Evolutionary conservation across 2,113 vertebrate species (phyloP).

Genomic region (Anguilla rostrata): DNA sequence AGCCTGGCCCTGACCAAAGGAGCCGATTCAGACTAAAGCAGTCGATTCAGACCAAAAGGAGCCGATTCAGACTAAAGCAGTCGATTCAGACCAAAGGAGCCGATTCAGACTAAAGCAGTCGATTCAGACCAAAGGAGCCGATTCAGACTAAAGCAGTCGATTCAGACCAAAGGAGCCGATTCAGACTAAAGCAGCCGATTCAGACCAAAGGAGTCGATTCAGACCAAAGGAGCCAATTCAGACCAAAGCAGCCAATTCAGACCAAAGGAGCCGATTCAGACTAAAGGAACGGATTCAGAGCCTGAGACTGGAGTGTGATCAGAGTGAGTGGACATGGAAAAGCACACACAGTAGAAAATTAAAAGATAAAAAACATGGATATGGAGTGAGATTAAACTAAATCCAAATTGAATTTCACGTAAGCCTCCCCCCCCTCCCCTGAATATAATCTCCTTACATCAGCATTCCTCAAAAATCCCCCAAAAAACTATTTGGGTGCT

Average conservation of each 20-base stretch:
- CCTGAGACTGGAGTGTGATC: background rate
- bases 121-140: no score
- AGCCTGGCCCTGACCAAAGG: no score
- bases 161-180: no score
- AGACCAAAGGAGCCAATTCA: no score
- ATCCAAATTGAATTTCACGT: background rate
- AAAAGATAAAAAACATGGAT: no score
- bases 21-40: no score
- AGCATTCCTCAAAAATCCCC: background rate
- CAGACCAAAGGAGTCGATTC: background rate
- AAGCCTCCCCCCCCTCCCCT: background rate
- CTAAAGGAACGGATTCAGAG: background rate
- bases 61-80: no score
- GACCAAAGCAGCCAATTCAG: background rate
- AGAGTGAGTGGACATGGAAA: background rate
- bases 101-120: no score
- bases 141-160: no score
- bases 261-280: background rate
- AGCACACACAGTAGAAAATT: background rate
- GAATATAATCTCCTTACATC: slow-evolving; percentile 22
- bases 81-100: no score
- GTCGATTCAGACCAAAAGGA: background rate
- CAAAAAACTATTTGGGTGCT: background rate
- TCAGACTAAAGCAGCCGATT: background rate
- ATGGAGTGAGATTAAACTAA: no score